Conservation (phyloP, 2,797 vertebrate species). For the Lycodopsis pacificus region DNA sequence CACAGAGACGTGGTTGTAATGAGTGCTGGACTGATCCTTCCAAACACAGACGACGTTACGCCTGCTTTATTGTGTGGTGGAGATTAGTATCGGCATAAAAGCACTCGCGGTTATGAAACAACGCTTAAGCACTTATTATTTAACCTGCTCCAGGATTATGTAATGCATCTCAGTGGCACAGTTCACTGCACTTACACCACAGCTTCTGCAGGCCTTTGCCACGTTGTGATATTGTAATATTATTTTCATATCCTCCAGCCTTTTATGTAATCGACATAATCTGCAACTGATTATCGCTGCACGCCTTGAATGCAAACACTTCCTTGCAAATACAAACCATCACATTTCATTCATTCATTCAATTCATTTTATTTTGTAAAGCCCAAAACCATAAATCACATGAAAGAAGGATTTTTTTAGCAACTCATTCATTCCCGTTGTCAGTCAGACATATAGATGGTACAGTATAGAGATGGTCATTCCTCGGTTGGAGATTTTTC, state of each 20-base stretch:
- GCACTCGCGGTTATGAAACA: slow-evolving; percentile 57
- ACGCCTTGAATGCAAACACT: neutral
- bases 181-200: neutral
- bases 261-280: too few relatives aligned
- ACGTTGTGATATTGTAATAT: neutral
- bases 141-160: neutral
- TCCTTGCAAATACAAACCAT: neutral
- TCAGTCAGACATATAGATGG: too few relatives aligned
- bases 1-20: slow-evolving; percentile 61
- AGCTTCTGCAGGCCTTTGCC: neutral
- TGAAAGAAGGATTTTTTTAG: too few relatives aligned
- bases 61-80: slow-evolving; percentile 52
- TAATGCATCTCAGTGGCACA: neutral
- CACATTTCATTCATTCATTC: neutral
- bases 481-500: neutral
- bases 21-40: slow-evolving; percentile 54
- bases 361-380: too few relatives aligned
- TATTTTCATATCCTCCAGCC: neutral
- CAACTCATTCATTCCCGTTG: too few relatives aligned
- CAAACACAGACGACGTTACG: slow-evolving; percentile 47
- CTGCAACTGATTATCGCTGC: neutral
- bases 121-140: slow-evolving; percentile 19
- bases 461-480: neutral
- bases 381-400: too few relatives aligned
- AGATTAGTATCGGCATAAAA: slow-evolving; percentile 57